Evolutionary conservation across 2,113 vertebrate genomes (phyloP).

Genomic region (Silurus glanis): DNA sequence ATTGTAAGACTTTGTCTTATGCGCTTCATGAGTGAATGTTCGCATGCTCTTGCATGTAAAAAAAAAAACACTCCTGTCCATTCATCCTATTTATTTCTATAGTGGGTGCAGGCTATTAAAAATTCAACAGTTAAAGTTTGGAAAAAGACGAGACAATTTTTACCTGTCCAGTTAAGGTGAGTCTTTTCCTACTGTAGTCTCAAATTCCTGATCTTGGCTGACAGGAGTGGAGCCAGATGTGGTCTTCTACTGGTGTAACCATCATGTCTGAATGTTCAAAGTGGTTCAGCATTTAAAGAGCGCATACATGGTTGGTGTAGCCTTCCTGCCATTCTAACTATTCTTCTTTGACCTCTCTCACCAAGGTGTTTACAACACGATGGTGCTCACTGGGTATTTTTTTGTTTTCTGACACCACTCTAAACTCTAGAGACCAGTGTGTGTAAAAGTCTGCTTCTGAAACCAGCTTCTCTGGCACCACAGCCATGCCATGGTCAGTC

Average conservation of each 20-base stretch:
- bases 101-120: background rate
- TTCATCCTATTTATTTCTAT: background rate
- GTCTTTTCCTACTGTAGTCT: background rate
- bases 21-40: background rate
- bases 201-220: background rate
- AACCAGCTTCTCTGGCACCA: background rate
- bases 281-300: no score
- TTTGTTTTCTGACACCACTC: background rate
- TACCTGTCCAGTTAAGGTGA: background rate
- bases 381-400: background rate
- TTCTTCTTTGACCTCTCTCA: background rate
- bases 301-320: background rate
- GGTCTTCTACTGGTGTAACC: background rate
- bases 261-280: background rate
- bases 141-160: background rate
- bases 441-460: background rate
- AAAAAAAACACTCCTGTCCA: background rate
- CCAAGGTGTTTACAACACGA: background rate
- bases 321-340: background rate
- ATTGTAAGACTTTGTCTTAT: background rate
- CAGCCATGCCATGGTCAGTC: background rate
- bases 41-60: no score
- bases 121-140: background rate
- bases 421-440: background rate
- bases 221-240: background rate